Evolutionary conservation across 1,140 invertebrate species (phyloP).

Genomic region (Plodia interpunctella): DNA sequence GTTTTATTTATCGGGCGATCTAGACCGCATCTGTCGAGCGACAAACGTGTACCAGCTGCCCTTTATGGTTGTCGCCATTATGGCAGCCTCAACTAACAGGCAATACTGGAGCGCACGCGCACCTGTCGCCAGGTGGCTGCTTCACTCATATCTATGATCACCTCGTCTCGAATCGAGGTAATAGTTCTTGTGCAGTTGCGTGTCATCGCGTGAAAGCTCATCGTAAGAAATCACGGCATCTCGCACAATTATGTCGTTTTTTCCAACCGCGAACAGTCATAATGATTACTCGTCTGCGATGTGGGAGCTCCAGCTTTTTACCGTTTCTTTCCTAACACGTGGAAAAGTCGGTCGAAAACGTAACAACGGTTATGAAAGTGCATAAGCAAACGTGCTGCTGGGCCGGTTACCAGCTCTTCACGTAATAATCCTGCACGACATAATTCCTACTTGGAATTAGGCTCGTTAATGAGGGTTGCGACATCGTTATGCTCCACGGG

Average conservation of each 20-base stretch:
- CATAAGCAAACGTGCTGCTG: slow-evolving; percentile 54
- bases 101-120: slow-evolving; percentile 39
- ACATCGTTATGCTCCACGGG: slow-evolving; percentile 16
- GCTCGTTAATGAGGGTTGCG: slow-evolving; percentile 19
- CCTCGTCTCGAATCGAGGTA: slow-evolving; percentile 1
- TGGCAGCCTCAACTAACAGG: slow-evolving; percentile 40
- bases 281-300: slow-evolving; percentile 52
- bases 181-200: slow-evolving; percentile 29
- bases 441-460: slow-evolving; percentile 33
- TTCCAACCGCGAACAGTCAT: slow-evolving; percentile 35
- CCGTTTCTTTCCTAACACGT: slow-evolving; percentile 56
- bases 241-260: slow-evolving; percentile 47
- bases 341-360: slow-evolving; percentile 64
- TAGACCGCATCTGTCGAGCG: slow-evolving; percentile 69
- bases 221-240: slow-evolving; percentile 36
- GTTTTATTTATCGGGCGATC: slow-evolving; percentile 64
- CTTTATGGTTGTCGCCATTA: slow-evolving; percentile 54
- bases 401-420: slow-evolving; percentile 47
- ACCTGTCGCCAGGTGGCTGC: slow-evolving; percentile 63
- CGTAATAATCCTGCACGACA: slow-evolving; percentile 51
- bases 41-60: slow-evolving; percentile 62
- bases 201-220: slow-evolving; percentile 48
- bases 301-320: slow-evolving; percentile 66
- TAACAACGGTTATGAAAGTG: slow-evolving; percentile 73
- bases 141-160: slow-evolving; percentile 4